Percentiles rank a stretch among this genome's conserved stretches.
Conservation (phyloP, 2,888 invertebrate species). For the Philereme vetulata region DNA sequence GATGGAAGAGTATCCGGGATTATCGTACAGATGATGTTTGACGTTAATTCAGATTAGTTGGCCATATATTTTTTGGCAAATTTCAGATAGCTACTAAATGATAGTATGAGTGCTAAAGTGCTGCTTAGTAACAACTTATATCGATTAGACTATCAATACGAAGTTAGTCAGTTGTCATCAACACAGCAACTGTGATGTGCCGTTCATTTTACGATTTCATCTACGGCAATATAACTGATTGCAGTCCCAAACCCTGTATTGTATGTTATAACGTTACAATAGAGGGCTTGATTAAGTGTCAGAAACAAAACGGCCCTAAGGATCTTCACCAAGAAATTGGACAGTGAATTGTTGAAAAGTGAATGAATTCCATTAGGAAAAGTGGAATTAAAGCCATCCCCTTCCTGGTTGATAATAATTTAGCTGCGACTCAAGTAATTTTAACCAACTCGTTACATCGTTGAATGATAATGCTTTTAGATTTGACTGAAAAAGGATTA, state of each 20-base stretch:
- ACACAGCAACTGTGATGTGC: no score
- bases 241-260: slow-evolving; percentile 27
- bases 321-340: slow-evolving; percentile 56
- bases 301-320: slow-evolving; percentile 58
- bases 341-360: slow-evolving; percentile 65
- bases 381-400: slow-evolving; percentile 61
- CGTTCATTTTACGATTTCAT: no score
- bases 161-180: no score
- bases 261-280: slow-evolving; percentile 44
- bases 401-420: slow-evolving; percentile 59
- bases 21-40: no score
- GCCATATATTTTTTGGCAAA: no score
- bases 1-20: no score
- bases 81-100: no score
- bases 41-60: no score
- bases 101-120: no score
- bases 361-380: slow-evolving; percentile 68
- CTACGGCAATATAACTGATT: slow-evolving; percentile 11
- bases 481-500: slow-evolving; percentile 41
- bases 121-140: no score
- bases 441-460: slow-evolving; percentile 51
- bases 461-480: slow-evolving; percentile 46
- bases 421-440: slow-evolving; percentile 51
- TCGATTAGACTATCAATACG: no score
- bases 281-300: slow-evolving; percentile 53